These are phyloP conservation scores for Thaumetopoea pityocampa DNA, from an alignment of 1,140 invertebrate genomes.

Conservation along the genomic window DNA sequence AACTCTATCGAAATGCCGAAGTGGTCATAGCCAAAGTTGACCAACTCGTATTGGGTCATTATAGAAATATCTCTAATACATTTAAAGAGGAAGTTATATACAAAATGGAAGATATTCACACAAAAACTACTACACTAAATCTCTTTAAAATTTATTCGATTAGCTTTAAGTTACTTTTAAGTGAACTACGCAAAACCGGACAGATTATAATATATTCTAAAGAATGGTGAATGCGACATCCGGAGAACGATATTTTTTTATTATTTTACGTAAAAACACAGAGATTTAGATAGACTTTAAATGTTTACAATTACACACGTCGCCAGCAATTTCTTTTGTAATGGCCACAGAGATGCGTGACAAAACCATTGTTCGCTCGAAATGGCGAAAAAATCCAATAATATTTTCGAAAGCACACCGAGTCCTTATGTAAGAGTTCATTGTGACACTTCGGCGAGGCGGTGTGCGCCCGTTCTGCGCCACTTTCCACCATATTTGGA, in stretches of 20 bases:
- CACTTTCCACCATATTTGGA: constrained; percentile 67
- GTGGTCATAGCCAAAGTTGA: too few relatives aligned
- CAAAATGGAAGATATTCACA: too few relatives aligned
- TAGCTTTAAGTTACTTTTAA: too few relatives aligned
- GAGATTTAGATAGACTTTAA: constrained; percentile 13
- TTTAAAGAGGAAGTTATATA: too few relatives aligned
- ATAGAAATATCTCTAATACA: too few relatives aligned
- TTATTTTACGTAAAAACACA: constrained; percentile 3
- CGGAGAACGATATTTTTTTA: too few relatives aligned
- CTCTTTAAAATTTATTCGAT: too few relatives aligned
- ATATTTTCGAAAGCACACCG: constrained; percentile 70
- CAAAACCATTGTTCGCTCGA: constrained; percentile 44
- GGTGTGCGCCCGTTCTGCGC: constrained; percentile 46
- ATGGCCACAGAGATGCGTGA: constrained; percentile 30
- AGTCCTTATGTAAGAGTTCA: constrained; percentile 74
- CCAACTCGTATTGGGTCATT: too few relatives aligned
- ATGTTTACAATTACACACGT: constrained; percentile 17
- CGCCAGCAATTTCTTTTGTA: constrained; percentile 40
- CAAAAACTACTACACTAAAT: too few relatives aligned
- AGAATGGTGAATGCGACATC: constrained; percentile 3
- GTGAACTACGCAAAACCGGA: too few relatives aligned
- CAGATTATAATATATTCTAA: too few relatives aligned
- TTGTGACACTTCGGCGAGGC: constrained; percentile 60
- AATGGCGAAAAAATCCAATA: constrained; percentile 56
- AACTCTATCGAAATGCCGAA: too few relatives aligned